These are phyloP conservation scores for Vollenhovia emeryi DNA, from an alignment of 1,140 invertebrate genomes.

Conservation along the genomic window DNA sequence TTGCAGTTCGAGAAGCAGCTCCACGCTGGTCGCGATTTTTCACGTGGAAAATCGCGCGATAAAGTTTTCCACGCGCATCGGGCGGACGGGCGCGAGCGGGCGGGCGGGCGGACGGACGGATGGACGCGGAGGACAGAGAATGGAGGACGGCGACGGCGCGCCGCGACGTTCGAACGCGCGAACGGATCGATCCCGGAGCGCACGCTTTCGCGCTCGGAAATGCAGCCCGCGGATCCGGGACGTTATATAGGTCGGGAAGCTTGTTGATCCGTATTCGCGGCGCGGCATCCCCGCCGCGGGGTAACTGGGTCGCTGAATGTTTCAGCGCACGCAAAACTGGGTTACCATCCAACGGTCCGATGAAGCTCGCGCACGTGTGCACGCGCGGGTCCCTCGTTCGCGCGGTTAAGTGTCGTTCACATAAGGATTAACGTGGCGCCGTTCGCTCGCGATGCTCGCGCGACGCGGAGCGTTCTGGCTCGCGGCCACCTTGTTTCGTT, in stretches of 20 bases:
- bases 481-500: neutral
- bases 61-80: neutral
- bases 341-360: slow-evolving; percentile 61
- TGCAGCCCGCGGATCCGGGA: slow-evolving; percentile 47
- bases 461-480: neutral
- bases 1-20: neutral
- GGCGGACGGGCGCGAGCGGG: neutral
- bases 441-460: neutral
- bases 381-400: neutral
- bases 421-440: slow-evolving; percentile 31
- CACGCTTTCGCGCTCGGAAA: slow-evolving; percentile 41
- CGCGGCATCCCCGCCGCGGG: slow-evolving; percentile 44
- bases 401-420: slow-evolving; percentile 44
- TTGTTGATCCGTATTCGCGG: slow-evolving; percentile 67
- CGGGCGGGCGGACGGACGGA: neutral
- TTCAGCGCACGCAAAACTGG: slow-evolving; percentile 56
- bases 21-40: slow-evolving; percentile 1
- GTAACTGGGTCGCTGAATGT: slow-evolving; percentile 63
- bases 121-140: neutral
- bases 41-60: neutral
- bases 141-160: neutral
- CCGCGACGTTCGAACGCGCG: slow-evolving; percentile 1
- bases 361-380: slow-evolving; percentile 21
- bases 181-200: slow-evolving; percentile 34
- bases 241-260: slow-evolving; percentile 70